Evolutionary conservation across 2,888 invertebrate species (phyloP).

Genomic region (Eueremaeus valkanovi): DNA sequence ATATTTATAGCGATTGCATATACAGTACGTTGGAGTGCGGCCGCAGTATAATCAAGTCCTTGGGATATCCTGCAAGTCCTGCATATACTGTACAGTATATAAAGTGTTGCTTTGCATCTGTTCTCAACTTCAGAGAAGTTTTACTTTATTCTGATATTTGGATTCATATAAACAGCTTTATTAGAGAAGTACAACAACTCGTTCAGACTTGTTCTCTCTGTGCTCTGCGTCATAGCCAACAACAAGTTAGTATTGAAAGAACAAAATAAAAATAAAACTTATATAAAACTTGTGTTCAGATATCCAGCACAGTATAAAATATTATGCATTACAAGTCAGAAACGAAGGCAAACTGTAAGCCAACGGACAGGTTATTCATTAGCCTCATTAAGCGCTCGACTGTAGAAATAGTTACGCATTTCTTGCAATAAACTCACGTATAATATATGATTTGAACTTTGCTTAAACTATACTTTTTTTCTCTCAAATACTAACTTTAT

Average conservation of each 20-base stretch:
- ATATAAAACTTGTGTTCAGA: slow-evolving; percentile 3
- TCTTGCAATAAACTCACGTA: neutral
- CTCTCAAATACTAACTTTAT: neutral
- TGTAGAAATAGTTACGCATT: neutral
- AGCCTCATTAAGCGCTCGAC: slow-evolving; percentile 32
- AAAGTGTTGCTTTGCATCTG: neutral
- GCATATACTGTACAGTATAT: neutral
- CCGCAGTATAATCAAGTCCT: neutral
- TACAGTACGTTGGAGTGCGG: neutral
- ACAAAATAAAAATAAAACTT: neutral
- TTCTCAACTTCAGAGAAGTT: too few species aligned
- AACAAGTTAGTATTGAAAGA: too few species aligned
- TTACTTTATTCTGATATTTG: neutral
- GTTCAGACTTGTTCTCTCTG: slow-evolving; percentile 20
- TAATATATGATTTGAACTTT: neutral
- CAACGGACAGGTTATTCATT: slow-evolving; percentile 32
- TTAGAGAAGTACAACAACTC: neutral
- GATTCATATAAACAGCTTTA: neutral
- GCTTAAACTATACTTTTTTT: neutral
- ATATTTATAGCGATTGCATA: too few species aligned
- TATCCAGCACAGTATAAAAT: too few species aligned
- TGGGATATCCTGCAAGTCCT: neutral
- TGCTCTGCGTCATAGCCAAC: neutral
- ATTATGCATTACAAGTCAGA: neutral
- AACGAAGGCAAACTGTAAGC: slow-evolving; percentile 14